These are phyloP conservation scores for Cheilinus undulatus DNA, from an alignment of 2,113 vertebrate genomes.

Conservation along the genomic window DNA sequence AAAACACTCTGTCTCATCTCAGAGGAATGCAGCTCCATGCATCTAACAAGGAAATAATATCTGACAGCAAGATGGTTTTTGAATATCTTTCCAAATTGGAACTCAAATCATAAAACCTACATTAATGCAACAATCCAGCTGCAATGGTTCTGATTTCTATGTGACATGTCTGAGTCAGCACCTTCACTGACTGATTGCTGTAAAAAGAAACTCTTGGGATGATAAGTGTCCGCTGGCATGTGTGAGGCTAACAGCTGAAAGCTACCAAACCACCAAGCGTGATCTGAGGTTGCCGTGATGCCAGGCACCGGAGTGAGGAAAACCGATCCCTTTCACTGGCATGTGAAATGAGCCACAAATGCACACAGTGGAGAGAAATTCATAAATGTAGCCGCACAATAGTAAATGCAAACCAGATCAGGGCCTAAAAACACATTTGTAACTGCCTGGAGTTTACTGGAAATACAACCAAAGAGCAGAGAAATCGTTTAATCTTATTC, in stretches of 20 bases:
- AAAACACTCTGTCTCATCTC: constrained; percentile 70
- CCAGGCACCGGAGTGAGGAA: constrained; percentile 54
- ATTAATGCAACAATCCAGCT: constrained; percentile 21
- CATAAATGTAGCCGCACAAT: constrained; percentile 52
- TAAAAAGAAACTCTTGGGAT: constrained; percentile 9
- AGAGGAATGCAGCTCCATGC: constrained; percentile 66
- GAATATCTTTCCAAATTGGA: constrained; percentile 40
- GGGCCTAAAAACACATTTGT: constrained; percentile 30
- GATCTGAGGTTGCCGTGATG: constrained; percentile 34
- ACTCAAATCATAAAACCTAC: constrained; percentile 25
- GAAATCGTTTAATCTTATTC: constrained; percentile 29
- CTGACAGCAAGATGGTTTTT: constrained; percentile 61
- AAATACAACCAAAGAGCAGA: constrained; percentile 32
- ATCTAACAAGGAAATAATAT: constrained; percentile 61
- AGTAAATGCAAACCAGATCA: constrained; percentile 62
- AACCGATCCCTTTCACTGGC: constrained; percentile 62
- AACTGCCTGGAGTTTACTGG: constrained; percentile 26
- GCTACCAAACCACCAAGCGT: constrained; percentile 62
- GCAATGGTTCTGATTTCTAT: not conserved
- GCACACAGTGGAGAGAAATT: constrained; percentile 51
- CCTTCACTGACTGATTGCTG: not conserved
- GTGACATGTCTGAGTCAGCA: not conserved
- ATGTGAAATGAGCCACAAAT: constrained; percentile 59
- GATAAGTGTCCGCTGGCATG: constrained; percentile 56
- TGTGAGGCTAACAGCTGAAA: constrained; percentile 28